Conservation (phyloP, 2,888 invertebrate genomes). For the Tetragonula carbonaria region DNA sequence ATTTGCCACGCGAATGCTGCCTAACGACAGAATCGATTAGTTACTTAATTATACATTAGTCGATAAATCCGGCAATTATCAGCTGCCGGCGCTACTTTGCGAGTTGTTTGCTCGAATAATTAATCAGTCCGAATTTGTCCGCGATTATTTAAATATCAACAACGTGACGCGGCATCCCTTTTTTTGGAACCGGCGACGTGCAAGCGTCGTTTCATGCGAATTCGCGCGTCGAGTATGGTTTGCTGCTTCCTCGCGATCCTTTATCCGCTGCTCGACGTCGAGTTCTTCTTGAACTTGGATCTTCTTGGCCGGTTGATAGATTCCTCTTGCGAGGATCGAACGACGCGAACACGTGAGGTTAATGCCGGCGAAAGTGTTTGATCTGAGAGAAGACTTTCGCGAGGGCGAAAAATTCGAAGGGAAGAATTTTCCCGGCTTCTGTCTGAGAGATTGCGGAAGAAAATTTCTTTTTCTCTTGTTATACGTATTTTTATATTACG, state of each 20-base stretch:
- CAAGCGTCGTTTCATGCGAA: neutral
- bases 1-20: neutral
- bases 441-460: too few species aligned
- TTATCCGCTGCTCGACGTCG: neutral
- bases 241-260: neutral
- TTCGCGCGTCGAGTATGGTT: conserved; percentile 7
- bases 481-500: too few species aligned
- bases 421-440: neutral
- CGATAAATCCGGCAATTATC: conserved; percentile 39
- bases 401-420: neutral
- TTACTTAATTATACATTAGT: conserved; percentile 23
- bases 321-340: neutral
- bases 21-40: neutral
- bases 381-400: neutral
- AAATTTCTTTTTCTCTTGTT: neutral
- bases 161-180: conserved; percentile 18
- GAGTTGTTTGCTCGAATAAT: conserved; percentile 30
- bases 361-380: neutral
- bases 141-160: conserved; percentile 37
- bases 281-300: neutral
- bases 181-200: neutral
- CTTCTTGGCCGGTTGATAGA: neutral
- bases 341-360: neutral
- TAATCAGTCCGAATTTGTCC: conserved; percentile 43
- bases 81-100: neutral